Evolutionary conservation across 2,888 invertebrate genomes (phyloP).

Genomic region (Chloroclysta siterata): DNA sequence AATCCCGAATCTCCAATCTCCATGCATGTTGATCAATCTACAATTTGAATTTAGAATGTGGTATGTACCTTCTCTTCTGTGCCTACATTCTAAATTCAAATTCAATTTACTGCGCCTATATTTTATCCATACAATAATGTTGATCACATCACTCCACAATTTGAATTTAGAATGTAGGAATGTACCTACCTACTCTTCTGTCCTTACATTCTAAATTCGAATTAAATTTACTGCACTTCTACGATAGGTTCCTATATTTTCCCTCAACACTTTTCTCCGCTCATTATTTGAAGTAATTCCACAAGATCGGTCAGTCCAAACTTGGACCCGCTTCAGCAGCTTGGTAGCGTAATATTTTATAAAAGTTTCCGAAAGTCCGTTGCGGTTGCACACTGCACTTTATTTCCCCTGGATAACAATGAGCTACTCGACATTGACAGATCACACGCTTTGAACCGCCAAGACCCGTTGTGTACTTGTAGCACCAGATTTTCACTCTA

Average conservation of each 20-base stretch:
- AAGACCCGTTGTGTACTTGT: slow-evolving; percentile 23
- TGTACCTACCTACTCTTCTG: no score
- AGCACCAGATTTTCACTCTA: neutral
- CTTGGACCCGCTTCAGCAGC: slow-evolving; percentile 23
- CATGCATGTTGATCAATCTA: no score
- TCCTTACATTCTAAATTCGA: neutral
- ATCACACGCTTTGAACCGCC: slow-evolving; percentile 50
- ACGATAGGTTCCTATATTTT: no score
- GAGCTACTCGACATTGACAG: slow-evolving; percentile 69
- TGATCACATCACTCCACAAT: no score
- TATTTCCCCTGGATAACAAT: slow-evolving; percentile 72
- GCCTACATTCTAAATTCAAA: no score
- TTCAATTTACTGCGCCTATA: no score
- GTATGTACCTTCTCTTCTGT: no score
- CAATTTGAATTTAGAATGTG: no score
- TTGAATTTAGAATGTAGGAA: no score
- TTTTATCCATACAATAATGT: no score
- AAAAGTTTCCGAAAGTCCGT: slow-evolving; percentile 60
- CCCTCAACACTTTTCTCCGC: slow-evolving; percentile 1
- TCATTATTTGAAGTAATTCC: slow-evolving; percentile 25
- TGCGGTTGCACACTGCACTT: slow-evolving; percentile 58
- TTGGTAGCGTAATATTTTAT: slow-evolving; percentile 62
- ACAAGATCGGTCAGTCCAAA: slow-evolving; percentile 33
- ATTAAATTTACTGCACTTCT: neutral
- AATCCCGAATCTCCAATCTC: no score